Evolutionary conservation across 2,797 vertebrate genomes (phyloP).

Genomic region (Pseudomugil gertrudae): DNA sequence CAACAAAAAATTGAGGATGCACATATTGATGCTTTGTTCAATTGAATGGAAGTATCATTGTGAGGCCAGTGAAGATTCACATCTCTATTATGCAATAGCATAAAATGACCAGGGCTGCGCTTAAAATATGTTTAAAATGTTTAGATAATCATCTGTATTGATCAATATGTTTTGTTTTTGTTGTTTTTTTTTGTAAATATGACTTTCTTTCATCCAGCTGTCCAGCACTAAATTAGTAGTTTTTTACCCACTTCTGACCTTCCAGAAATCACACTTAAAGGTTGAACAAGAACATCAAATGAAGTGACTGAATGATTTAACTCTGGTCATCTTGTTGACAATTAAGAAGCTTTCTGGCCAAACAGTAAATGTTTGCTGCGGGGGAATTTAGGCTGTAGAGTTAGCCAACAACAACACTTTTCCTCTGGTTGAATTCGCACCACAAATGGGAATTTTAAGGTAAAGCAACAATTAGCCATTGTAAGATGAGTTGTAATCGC

Average conservation of each 20-base stretch:
- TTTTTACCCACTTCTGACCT: slow-evolving; percentile 7
- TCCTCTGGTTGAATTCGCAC: neutral
- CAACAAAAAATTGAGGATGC: too few species aligned
- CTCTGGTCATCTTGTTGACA: slow-evolving; percentile 33
- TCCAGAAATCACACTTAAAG: slow-evolving; percentile 18
- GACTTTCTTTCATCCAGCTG: too few species aligned
- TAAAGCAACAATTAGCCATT: neutral
- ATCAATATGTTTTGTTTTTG: too few species aligned
- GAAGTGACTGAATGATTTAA: slow-evolving; percentile 23
- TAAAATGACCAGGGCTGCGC: too few species aligned
- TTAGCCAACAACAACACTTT: neutral
- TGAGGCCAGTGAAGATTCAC: too few species aligned
- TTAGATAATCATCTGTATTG: too few species aligned
- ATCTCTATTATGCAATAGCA: too few species aligned
- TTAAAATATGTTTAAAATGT: too few species aligned
- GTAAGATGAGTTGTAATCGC: neutral
- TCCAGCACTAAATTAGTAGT: slow-evolving; percentile 1
- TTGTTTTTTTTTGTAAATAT: too few species aligned
- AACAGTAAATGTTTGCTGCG: neutral
- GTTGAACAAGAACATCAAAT: slow-evolving; percentile 36
- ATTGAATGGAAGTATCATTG: too few species aligned
- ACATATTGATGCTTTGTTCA: too few species aligned
- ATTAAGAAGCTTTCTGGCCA: slow-evolving; percentile 5
- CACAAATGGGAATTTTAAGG: neutral
- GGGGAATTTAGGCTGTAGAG: neutral